Percentiles rank a stretch among this genome's conserved stretches.
phyloP scores from a whole-genome alignment of 2,797 vertebrate genomes.

The Poecilia picta region DNA sequence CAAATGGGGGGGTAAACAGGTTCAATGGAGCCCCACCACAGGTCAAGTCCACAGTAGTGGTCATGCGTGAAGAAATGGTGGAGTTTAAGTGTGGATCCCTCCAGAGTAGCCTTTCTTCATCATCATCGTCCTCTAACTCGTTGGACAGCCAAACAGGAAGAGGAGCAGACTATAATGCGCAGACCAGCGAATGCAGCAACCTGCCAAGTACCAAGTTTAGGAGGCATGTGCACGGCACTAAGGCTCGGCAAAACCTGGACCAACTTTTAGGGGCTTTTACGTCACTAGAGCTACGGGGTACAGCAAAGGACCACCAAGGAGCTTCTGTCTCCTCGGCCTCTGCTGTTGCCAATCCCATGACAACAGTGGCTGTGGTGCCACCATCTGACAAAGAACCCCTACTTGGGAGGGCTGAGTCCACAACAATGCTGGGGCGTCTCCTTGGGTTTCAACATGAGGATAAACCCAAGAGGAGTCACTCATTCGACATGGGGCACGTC shows the following conservation, averaged over 20 bases:
- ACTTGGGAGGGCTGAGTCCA: slow-evolving; percentile 88
- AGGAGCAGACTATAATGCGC: slow-evolving; percentile 80
- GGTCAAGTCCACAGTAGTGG: slow-evolving; percentile 90
- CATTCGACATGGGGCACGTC: slow-evolving; percentile 97
- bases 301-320: slow-evolving; percentile 84
- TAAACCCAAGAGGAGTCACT: slow-evolving; percentile 96
- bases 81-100: slow-evolving; percentile 88
- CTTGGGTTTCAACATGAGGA: slow-evolving; percentile 90
- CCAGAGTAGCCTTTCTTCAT: slow-evolving; percentile 90
- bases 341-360: slow-evolving; percentile 57
- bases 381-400: slow-evolving; percentile 93
- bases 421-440: slow-evolving; percentile 86
- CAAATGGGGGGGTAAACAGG: slow-evolving; percentile 86
- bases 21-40: slow-evolving; percentile 85
- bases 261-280: slow-evolving; percentile 94
- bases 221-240: slow-evolving; percentile 77
- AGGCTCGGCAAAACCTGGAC: slow-evolving; percentile 89
- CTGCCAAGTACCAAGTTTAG: slow-evolving; percentile 89
- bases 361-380: slow-evolving; percentile 78
- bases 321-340: slow-evolving; percentile 74
- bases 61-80: slow-evolving; percentile 88
- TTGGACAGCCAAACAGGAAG: slow-evolving; percentile 79
- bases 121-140: slow-evolving; percentile 86
- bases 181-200: slow-evolving; percentile 84
- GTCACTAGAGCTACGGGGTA: slow-evolving; percentile 91